Conservation (phyloP, 2,797 vertebrate genomes). For the Pipistrellus pipistrellus region DNA sequence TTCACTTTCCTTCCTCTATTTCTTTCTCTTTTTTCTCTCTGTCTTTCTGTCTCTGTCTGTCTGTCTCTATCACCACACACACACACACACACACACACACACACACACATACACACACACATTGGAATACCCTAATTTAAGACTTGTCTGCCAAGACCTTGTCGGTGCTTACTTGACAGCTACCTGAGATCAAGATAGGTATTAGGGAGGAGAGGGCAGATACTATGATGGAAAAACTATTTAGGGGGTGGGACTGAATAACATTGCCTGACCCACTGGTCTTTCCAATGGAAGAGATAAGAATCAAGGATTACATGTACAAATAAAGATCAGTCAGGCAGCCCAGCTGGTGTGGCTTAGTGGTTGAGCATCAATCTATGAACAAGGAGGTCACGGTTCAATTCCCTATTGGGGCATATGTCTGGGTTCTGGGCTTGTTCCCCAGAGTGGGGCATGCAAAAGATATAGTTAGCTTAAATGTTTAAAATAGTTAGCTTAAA, state of each 20-base stretch:
- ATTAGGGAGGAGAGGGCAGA: background rate
- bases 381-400: too few relatives aligned
- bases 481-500: too few relatives aligned
- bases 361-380: too few relatives aligned
- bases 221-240: conserved; percentile 37
- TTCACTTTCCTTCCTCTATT: background rate
- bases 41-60: background rate
- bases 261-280: background rate
- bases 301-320: conserved; percentile 13
- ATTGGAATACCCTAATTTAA: conserved; percentile 5
- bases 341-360: too few relatives aligned
- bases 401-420: too few relatives aligned
- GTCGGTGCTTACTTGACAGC: conserved; percentile 30
- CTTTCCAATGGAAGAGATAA: conserved; percentile 16
- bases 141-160: conserved; percentile 42
- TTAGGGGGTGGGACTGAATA: background rate
- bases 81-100: background rate
- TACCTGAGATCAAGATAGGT: conserved; percentile 37
- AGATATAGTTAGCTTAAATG: too few relatives aligned
- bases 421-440: too few relatives aligned
- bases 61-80: background rate
- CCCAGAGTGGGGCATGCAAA: too few relatives aligned
- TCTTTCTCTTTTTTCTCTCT: background rate
- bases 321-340: conserved; percentile 31
- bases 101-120: background rate